Conservation (phyloP, 2,113 vertebrate species). For the Alosa alosa region DNA sequence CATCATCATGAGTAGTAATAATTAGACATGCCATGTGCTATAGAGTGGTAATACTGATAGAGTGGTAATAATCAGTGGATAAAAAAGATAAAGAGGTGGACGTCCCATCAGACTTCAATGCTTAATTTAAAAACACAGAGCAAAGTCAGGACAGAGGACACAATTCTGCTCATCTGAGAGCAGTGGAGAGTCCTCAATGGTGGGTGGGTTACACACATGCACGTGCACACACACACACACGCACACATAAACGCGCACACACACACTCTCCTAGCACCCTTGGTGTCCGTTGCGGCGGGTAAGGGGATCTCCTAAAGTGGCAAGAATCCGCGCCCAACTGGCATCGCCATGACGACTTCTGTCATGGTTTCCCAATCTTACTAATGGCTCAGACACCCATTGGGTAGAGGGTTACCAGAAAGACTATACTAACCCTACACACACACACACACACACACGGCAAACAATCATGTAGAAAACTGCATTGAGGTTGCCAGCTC, state of each 20-base stretch:
- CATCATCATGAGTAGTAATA: too few relatives aligned
- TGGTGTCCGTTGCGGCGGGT: conserved; percentile 39
- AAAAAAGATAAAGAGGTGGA: too few relatives aligned
- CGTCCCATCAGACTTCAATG: too few relatives aligned
- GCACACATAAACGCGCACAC: neutral
- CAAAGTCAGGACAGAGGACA: too few relatives aligned
- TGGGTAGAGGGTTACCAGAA: conserved; percentile 43
- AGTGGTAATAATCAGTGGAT: too few relatives aligned
- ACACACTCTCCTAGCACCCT: conserved; percentile 20
- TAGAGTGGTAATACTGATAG: too few relatives aligned
- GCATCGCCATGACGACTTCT: conserved; percentile 39
- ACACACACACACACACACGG: neutral
- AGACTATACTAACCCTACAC: conserved; percentile 29
- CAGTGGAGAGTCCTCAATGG: too few relatives aligned
- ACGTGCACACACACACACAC: neutral
- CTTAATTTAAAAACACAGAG: too few relatives aligned
- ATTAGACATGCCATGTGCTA: too few relatives aligned
- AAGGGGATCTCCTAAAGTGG: conserved; percentile 43
- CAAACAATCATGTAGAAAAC: neutral
- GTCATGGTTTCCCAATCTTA: conserved; percentile 45
- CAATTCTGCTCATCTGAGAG: too few relatives aligned
- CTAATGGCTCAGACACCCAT: conserved; percentile 45
- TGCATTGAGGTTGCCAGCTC: neutral
- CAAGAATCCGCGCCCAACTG: conserved; percentile 9
- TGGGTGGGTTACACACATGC: too few relatives aligned